phyloP scores from a whole-genome alignment of 1,140 invertebrate species.

The Rhopalosiphum maidis region DNA sequence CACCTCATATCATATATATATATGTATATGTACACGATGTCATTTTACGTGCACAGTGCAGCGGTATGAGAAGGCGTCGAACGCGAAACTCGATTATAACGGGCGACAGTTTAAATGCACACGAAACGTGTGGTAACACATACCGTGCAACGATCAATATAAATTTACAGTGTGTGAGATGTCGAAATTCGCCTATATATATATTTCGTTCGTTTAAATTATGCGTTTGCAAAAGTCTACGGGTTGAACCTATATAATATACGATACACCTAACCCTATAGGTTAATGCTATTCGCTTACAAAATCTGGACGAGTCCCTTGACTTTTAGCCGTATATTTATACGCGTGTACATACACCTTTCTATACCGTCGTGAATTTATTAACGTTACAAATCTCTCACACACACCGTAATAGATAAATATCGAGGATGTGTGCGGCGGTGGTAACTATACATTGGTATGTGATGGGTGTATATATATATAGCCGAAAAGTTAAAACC shows the following conservation, averaged over 20 bases:
- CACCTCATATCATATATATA: not conserved
- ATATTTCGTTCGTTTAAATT: not conserved
- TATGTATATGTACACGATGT: not conserved
- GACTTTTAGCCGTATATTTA: not conserved
- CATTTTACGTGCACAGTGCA: not conserved
- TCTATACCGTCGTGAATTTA: not conserved
- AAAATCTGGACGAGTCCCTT: not conserved
- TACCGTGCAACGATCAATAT: too few relatives aligned
- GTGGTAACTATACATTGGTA: too few relatives aligned
- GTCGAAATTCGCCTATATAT: not conserved
- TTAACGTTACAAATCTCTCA: not conserved
- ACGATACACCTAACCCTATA: not conserved
- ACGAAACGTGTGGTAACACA: slow-evolving; percentile 1
- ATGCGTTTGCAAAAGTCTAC: not conserved
- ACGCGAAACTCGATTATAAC: not conserved
- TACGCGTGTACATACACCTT: too few relatives aligned
- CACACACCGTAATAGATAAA: not conserved
- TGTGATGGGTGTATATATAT: too few relatives aligned
- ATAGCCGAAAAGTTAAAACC: not conserved
- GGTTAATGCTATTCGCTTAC: not conserved
- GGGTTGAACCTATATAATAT: not conserved
- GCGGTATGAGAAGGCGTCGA: not conserved
- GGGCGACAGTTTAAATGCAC: not conserved
- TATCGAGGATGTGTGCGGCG: not conserved
- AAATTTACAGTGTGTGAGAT: not conserved